Base-by-base conservation (phyloP, 2,888 invertebrate genomes). In the Anticlea derivata region DNA sequence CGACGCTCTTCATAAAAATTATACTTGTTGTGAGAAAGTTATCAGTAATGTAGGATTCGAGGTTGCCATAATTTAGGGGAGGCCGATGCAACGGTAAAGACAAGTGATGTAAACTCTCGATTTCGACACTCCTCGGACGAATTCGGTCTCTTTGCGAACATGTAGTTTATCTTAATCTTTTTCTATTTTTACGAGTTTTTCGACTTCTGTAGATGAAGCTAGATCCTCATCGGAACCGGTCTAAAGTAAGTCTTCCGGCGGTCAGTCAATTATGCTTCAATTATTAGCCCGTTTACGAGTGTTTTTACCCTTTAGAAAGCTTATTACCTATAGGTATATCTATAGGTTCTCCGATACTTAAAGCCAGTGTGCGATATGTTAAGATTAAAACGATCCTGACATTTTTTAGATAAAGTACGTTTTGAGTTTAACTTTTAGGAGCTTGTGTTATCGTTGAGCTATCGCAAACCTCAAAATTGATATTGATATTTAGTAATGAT, bases 31-130 rank as follows among this genome's bases (percentile, higher is more conserved):
- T 65, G 76, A 72, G 84, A 85, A 85, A 84, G 84, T 82, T 76
- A 75, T 78, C 71, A 70, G 73, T 72, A 73, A 83, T 80, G 85
- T 84, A 73, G 85, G 78, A 72, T 80, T 84, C 60, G 78, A 78
- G 85, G 85, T 75, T 85, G 81, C 78, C 66, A 81, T 83, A 83
- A 80, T 83, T 86, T 83, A 81, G 78, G 77, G 73, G 69, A 71
- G 70, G 74, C 65, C 75, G 70, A 73, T 76, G 67, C 70, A 80
- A 83, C 83, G 80, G 83, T 82, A 65, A 68, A 75, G 65, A 66
- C 74, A 65, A 66, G 73, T 73, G 73, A 72, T 60, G 66, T 67
- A 60, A 70, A 68, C 43, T 50, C 48, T 47, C 47, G 47, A 11
- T 48, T 48, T 48, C 29, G 47, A 10, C 41, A n/a, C 31, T 44